These are phyloP conservation scores for Chaitophorus viminalis DNA, from an alignment of 2,888 invertebrate genomes.

Conservation along the genomic window DNA sequence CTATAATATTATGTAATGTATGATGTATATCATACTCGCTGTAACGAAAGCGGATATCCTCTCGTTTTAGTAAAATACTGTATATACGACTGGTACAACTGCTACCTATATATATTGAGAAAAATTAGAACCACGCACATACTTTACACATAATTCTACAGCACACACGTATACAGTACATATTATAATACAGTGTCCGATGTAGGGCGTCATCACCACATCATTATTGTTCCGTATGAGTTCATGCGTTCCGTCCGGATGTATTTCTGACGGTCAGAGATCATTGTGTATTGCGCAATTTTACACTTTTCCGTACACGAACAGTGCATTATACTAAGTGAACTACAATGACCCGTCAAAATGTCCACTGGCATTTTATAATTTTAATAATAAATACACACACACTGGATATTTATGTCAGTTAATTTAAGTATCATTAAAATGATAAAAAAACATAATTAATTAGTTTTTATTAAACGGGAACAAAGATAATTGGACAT, in stretches of 20 bases:
- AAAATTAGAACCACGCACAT: not conserved
- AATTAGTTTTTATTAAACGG: not conserved
- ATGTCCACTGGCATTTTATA: not conserved
- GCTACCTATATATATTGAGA: not conserved
- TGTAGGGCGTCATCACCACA: not conserved
- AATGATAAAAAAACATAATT: not conserved
- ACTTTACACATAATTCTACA: not conserved
- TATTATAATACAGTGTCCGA: no score
- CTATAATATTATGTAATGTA: no score
- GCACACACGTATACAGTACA: not conserved
- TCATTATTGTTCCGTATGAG: not conserved
- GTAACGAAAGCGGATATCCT: no score
- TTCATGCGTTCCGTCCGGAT: conserved; percentile 28
- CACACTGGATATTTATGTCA: not conserved
- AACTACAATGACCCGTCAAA: not conserved
- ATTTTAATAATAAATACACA: not conserved
- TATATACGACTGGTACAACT: no score
- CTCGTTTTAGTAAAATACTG: no score
- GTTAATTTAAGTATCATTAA: not conserved
- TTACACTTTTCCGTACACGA: conserved; percentile 17
- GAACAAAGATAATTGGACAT: not conserved
- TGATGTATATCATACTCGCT: no score
- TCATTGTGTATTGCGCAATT: conserved; percentile 13
- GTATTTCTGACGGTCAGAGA: conserved; percentile 26
- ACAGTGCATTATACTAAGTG: not conserved